Evolutionary conservation across 2,888 invertebrate genomes (phyloP), one percentile per base, ranked within the genome.

Genomic region (Argyra leucocephala): DNA sequence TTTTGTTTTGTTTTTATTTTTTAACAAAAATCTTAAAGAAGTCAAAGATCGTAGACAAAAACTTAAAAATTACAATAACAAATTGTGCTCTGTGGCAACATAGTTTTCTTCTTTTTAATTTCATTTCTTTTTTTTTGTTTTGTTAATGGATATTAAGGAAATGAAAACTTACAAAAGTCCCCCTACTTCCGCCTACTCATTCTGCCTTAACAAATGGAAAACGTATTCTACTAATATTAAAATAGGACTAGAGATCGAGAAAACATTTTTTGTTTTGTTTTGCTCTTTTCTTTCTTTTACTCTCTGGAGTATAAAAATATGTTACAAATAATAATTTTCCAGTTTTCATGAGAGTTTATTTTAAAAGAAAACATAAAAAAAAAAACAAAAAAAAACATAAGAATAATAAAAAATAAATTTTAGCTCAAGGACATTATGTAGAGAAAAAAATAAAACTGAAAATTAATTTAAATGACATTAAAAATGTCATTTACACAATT

Each of bases 401-500:
- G 12, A 48, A 48, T 18, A 48, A 37, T 3, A 37, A 37, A 15
- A 12, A 15, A 2, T 18, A 9, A 48, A 48, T 18, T 48, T 48
- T 48, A 48, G 48, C 48, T 48, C 48, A 48, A 48, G 48, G 48
- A 48, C 48, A 48, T 18, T 48, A 18, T 48, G 12, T 31, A 31
- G 31, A 31, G 12, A 31, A 12, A 3, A 31, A 10, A 31, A 6
- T 1, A 31, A 12, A 31, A 48, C 31, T 48, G 15, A 48, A 48
- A 48, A 48, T 48, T 48, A 48, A 48, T 48, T 48, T 48, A 48
- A 48, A 48, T 48, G 48, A 48, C 48, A 48, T 48, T 48, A 48
- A 48, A 48, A 48, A 48, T 18, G 48, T n/a, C 15, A 48, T 48
- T 48, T 48, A 31, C 12, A 31, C 31, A 31, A 31, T n/a, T n/a